Evolutionary conservation across 2,888 invertebrate species (phyloP).

Genomic region (Tyria jacobaeae): DNA sequence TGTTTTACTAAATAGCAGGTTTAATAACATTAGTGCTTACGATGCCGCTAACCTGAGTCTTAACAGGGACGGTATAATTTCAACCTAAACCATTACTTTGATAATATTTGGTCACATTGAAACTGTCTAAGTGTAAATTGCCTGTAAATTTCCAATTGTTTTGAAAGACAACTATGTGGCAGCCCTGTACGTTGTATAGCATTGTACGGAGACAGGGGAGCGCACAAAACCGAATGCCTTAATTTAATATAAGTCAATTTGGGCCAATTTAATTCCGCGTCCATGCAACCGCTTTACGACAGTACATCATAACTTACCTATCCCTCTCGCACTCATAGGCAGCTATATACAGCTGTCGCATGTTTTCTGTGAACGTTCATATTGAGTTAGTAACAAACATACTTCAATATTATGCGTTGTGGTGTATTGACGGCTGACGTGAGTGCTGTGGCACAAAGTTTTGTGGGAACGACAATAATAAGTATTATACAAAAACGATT

Average conservation of each 20-base stretch:
- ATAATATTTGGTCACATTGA: neutral
- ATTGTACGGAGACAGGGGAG: constrained; percentile 70
- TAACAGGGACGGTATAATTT: constrained; percentile 4
- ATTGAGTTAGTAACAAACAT: constrained; percentile 54
- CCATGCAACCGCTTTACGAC: constrained; percentile 69
- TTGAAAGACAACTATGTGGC: constrained; percentile 36
- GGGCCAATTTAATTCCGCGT: constrained; percentile 81
- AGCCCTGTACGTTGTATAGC: constrained; percentile 57
- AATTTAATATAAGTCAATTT: constrained; percentile 85
- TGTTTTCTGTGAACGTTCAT: constrained; percentile 47
- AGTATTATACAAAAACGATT: constrained; percentile 4
- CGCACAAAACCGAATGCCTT: constrained; percentile 82
- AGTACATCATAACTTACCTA: constrained; percentile 58
- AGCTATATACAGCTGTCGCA: constrained; percentile 42
- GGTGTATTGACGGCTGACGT: constrained; percentile 31
- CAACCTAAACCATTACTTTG: constrained; percentile 6
- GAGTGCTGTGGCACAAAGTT: constrained; percentile 21
- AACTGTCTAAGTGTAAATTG: neutral
- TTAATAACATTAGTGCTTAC: constrained; percentile 5
- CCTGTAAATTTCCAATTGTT: constrained; percentile 9
- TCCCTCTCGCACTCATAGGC: constrained; percentile 56
- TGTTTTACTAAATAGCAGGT: constrained; percentile 16
- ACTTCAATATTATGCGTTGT: constrained; percentile 39
- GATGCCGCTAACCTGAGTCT: constrained; percentile 8
- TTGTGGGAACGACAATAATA: constrained; percentile 17